A percentile compares a stretch with the other conserved stretches of the same genome.
Evolutionary conservation across 2,888 invertebrate species (phyloP).

Genomic region (Pristionchus entomophagus): DNA sequence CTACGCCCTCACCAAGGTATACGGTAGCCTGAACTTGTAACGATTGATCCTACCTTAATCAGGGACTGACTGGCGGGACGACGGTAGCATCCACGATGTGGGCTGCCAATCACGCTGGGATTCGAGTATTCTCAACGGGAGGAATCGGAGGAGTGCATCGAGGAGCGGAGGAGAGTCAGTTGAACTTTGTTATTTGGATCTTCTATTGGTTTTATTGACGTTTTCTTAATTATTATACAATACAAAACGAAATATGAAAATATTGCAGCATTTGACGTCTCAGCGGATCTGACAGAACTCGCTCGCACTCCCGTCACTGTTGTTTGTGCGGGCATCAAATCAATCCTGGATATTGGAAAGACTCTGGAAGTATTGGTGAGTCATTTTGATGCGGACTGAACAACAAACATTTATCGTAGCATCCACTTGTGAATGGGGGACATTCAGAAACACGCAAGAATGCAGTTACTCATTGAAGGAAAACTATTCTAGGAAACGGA

Average conservation of each 20-base stretch:
- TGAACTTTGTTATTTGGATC: neutral
- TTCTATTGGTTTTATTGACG: neutral
- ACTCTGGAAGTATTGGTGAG: constrained; percentile 93
- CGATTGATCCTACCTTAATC: constrained; percentile 15
- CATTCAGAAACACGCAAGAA: no score
- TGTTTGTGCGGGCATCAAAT: constrained; percentile 95
- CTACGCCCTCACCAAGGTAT: constrained; percentile 62
- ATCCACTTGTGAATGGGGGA: no score
- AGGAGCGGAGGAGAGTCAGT: constrained; percentile 84
- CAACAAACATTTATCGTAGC: no score
- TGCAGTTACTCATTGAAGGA: no score
- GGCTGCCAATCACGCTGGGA: constrained; percentile 86
- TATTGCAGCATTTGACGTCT: constrained; percentile 86
- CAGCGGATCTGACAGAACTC: constrained; percentile 93
- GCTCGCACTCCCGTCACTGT: constrained; percentile 90
- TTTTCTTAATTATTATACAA: no score
- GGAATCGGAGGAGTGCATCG: constrained; percentile 94
- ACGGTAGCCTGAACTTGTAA: neutral
- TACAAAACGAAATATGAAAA: no score
- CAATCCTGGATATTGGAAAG: constrained; percentile 93
- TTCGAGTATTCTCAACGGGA: constrained; percentile 94
- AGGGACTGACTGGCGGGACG: constrained; percentile 88
- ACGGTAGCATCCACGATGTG: constrained; percentile 96
- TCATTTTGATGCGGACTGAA: neutral
- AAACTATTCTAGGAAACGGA: constrained; percentile 89